phyloP scores from a whole-genome alignment of 2,113 vertebrate genomes.

The Catharus minimus region DNA sequence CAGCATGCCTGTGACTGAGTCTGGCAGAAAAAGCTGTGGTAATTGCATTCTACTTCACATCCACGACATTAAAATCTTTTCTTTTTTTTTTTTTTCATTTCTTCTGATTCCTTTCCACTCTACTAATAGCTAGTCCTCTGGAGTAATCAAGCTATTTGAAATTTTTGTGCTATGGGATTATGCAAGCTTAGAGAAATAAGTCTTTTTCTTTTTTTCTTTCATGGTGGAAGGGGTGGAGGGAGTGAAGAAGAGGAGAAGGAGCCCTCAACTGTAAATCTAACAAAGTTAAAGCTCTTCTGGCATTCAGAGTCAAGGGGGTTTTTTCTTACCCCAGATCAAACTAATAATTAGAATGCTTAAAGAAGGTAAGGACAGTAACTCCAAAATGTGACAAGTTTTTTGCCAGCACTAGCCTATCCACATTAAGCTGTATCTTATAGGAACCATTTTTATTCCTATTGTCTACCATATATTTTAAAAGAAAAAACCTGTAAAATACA shows the following conservation, averaged over 20 bases:
- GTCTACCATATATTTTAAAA: background rate
- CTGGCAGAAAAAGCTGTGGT: background rate
- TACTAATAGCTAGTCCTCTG: constrained; percentile 42
- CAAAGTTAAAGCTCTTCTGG: constrained; percentile 28
- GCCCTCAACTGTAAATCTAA: background rate
- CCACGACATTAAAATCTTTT: background rate
- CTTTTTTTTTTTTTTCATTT: background rate
- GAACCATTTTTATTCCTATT: background rate
- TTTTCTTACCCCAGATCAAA: background rate
- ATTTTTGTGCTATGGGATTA: constrained; percentile 26
- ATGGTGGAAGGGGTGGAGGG: accelerated
- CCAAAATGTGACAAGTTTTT: background rate
- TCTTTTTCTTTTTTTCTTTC: background rate
- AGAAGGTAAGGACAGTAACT: background rate
- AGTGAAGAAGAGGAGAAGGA: background rate
- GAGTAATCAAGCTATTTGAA: constrained; percentile 57
- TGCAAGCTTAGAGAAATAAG: constrained; percentile 47
- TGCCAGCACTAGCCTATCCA: background rate
- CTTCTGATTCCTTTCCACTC: constrained; percentile 39
- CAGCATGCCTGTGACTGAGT: background rate
- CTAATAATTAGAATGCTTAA: constrained; percentile 23
- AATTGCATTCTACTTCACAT: constrained; percentile 33
- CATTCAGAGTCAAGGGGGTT: background rate
- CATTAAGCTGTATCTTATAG: background rate
- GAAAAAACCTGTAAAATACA: background rate